Conservation (phyloP, 2,797 vertebrate genomes). For the Sebastes reedi region DNA sequence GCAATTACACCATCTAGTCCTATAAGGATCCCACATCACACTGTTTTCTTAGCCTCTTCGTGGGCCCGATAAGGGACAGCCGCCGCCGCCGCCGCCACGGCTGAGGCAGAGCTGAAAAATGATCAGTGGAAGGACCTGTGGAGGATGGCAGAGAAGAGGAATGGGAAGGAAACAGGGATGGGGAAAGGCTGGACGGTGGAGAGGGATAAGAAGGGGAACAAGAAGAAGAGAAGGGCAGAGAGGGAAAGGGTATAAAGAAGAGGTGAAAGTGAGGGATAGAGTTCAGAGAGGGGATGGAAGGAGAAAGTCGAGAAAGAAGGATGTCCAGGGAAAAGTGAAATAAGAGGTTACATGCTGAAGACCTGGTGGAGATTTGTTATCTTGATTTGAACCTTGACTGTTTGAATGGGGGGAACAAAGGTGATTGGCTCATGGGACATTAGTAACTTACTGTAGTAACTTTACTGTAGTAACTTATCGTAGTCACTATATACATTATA, state of each 20-base stretch:
- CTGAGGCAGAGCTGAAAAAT: constrained; percentile 54
- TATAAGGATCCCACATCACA: constrained; percentile 74
- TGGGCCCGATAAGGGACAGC: constrained; percentile 74
- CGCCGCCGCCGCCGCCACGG: constrained; percentile 18
- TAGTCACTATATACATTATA: neutral
- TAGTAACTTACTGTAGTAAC: neutral
- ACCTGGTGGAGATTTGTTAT: constrained; percentile 8
- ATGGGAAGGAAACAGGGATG: constrained; percentile 28
- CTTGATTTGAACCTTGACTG: neutral
- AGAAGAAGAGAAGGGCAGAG: neutral
- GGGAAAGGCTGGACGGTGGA: constrained; percentile 21
- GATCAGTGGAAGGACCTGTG: constrained; percentile 41
- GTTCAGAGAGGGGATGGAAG: constrained; percentile 37
- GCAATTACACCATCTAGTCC: constrained; percentile 80
- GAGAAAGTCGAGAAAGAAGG: constrained; percentile 18
- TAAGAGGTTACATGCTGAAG: neutral
- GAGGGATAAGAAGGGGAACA: constrained; percentile 24
- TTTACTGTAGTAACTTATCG: no score
- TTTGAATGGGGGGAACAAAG: neutral
- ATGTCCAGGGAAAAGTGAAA: constrained; percentile 8
- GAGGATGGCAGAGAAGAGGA: constrained; percentile 43
- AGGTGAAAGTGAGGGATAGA: constrained; percentile 60
- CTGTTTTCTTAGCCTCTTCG: constrained; percentile 82
- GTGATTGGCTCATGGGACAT: neutral
- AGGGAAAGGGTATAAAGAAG: constrained; percentile 25